A percentile compares a stretch with the other conserved stretches of the same genome.
Conservation (phyloP, 2,113 vertebrate genomes). For the Elanus axillaris region DNA sequence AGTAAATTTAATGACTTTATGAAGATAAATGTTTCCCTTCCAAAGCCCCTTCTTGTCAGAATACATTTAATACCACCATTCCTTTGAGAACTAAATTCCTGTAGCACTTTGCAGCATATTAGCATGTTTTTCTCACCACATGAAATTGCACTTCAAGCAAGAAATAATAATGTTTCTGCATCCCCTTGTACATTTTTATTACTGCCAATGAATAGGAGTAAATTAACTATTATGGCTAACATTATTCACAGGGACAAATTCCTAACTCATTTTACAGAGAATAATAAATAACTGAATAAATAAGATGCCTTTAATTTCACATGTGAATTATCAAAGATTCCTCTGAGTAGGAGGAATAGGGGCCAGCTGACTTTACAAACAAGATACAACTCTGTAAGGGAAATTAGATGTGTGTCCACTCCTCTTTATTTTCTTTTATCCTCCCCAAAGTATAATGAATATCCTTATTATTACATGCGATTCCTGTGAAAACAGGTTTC, state of each 20-base stretch:
- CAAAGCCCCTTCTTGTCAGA: conserved; percentile 81
- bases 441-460: background rate
- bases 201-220: conserved; percentile 83
- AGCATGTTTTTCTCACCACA: conserved; percentile 80
- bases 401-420: conserved; percentile 23
- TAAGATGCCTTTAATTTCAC: conserved; percentile 81
- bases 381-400: conserved; percentile 26
- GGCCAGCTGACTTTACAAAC: conserved; percentile 49
- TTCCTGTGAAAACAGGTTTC: background rate
- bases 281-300: conserved; percentile 82
- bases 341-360: conserved; percentile 44
- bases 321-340: conserved; percentile 76
- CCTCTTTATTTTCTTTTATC: background rate
- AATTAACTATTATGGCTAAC: conserved; percentile 81
- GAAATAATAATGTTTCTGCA: conserved; percentile 83
- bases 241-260: conserved; percentile 81
- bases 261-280: conserved; percentile 78
- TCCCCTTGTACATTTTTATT: conserved; percentile 82
- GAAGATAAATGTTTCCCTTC: conserved; percentile 86
- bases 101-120: conserved; percentile 79
- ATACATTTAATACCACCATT: conserved; percentile 81
- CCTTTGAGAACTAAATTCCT: conserved; percentile 82
- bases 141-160: conserved; percentile 84
- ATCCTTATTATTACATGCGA: background rate
- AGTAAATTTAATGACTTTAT: conserved; percentile 85